Percentiles rank a stretch among this genome's conserved stretches.
Conservation (phyloP, 2,113 vertebrate genomes). For the Anhinga anhinga region DNA sequence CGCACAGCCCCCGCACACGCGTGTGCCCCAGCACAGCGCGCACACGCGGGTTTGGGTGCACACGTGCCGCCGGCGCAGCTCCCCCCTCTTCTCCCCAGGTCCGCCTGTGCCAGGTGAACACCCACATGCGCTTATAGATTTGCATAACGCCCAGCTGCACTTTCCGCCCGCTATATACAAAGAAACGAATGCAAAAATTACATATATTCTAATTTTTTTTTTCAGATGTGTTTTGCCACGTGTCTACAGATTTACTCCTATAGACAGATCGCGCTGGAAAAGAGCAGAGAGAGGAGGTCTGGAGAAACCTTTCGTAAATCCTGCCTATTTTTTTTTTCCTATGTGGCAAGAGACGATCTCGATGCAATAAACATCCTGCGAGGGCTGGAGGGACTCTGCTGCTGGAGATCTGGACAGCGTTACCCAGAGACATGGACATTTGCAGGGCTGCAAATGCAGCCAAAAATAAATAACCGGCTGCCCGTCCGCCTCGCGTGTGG, state of each 20-base stretch:
- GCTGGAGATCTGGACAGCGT: conserved; percentile 21
- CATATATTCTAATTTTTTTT: neutral
- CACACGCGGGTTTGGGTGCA: neutral
- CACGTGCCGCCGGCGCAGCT: neutral
- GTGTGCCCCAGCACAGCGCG: no score
- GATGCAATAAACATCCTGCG: conserved; percentile 23
- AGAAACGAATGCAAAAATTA: neutral
- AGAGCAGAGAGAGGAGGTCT: neutral
- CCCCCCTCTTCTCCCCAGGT: neutral
- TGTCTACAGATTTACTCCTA: neutral
- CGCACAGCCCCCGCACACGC: no score
- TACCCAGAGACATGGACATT: neutral
- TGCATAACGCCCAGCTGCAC: neutral
- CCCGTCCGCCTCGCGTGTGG: neutral
- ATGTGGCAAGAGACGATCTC: neutral
- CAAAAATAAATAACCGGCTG: neutral
- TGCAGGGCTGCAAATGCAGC: neutral
- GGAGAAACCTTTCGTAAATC: neutral
- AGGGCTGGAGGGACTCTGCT: neutral
- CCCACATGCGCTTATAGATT: neutral
- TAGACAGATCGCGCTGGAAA: neutral
- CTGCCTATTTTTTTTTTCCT: neutral
- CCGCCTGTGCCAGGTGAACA: neutral
- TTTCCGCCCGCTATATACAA: neutral
- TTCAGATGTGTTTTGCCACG: neutral